These are phyloP conservation scores for Scaeva pyrastri DNA, from an alignment of 2,888 invertebrate species.

Conservation along the genomic window DNA sequence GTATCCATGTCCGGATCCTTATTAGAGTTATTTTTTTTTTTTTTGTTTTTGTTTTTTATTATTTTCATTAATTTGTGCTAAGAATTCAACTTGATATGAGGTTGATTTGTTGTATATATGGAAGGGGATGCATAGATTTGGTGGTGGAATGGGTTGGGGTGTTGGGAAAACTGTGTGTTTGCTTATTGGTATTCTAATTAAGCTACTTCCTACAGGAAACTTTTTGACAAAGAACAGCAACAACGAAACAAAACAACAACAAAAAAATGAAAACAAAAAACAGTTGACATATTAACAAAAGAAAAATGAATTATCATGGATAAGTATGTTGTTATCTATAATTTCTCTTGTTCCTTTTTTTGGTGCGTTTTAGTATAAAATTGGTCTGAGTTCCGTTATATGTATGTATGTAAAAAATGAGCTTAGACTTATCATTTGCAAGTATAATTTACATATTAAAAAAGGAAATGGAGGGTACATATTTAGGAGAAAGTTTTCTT, in stretches of 20 bases:
- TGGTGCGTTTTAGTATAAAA: slow-evolving; percentile 34
- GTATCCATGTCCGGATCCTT: slow-evolving; percentile 44
- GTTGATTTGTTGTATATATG: slow-evolving; percentile 32
- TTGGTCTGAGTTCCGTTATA: slow-evolving; percentile 20
- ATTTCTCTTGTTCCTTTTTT: slow-evolving; percentile 32
- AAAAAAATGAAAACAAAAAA: too few species aligned
- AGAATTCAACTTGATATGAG: slow-evolving; percentile 38
- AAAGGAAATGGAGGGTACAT: background rate
- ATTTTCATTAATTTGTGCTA: slow-evolving; percentile 56
- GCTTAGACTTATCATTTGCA: slow-evolving; percentile 56
- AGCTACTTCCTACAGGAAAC: slow-evolving; percentile 50
- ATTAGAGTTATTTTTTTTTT: slow-evolving; percentile 29
- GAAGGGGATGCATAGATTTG: background rate
- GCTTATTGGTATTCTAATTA: slow-evolving; percentile 64
- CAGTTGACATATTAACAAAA: slow-evolving; percentile 60
- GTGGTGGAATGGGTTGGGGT: background rate
- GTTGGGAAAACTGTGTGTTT: slow-evolving; percentile 29
- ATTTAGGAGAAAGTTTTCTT: slow-evolving; percentile 46
- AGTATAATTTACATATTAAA: slow-evolving; percentile 47
- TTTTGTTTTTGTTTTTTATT: slow-evolving; percentile 16
- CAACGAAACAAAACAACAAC: too few species aligned
- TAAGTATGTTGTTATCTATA: slow-evolving; percentile 70
- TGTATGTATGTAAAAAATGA: background rate
- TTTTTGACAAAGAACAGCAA: background rate
- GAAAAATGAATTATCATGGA: slow-evolving; percentile 66